Evolutionary conservation across 2,797 vertebrate species (phyloP), one percentile per base, ranked within the genome.

Genomic region (Lacerta bilineata): DNA sequence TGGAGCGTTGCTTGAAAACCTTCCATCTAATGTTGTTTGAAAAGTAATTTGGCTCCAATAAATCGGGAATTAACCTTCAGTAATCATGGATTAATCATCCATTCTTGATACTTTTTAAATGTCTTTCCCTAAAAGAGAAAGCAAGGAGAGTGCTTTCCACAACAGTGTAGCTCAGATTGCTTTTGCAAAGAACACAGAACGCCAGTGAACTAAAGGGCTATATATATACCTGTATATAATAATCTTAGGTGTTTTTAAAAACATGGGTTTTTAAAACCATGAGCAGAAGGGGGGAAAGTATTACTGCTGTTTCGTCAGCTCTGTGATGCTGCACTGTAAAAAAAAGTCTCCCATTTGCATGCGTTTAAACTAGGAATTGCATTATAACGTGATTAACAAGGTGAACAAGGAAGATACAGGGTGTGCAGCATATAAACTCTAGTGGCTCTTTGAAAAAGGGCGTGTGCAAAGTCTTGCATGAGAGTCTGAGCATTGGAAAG

Each of bases 1-100:
- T 4, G 72, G 71, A 87, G 72, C 3, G 1, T 81, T 64, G 36
- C 79, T 87, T 87, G 79, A 74, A 61, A 82, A 74, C 69, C 86
- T 75, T 81, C 39, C 69, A 43, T 81, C 36, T 81, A 81, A 75
- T 64, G 79, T 87, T 82, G 29, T 80, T 75, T 66, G 77, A 89
- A 85, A 89, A 89, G 77, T 76, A 89, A 80, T 83, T 82, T 83
- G 55, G 69, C 41, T 89, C 61, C 15, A 17, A 55, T 89, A 85
- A 80, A 81, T n/a, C 20, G 41, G 43, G 66, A 83, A 88, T 83
- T 88, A 88, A 83, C 61, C 64, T 88, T 83, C 64, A 78, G 80
- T 83, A 88, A 88, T 83, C 81, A 77, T 88, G 64, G 81, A 83
- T 88, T 83, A 83, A 88, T 84, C 74, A 88, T 39, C 64, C 33